Percentiles rank a stretch among this genome's conserved stretches.
Conservation (phyloP, 2,888 invertebrate species). For the Colletes collaris region DNA sequence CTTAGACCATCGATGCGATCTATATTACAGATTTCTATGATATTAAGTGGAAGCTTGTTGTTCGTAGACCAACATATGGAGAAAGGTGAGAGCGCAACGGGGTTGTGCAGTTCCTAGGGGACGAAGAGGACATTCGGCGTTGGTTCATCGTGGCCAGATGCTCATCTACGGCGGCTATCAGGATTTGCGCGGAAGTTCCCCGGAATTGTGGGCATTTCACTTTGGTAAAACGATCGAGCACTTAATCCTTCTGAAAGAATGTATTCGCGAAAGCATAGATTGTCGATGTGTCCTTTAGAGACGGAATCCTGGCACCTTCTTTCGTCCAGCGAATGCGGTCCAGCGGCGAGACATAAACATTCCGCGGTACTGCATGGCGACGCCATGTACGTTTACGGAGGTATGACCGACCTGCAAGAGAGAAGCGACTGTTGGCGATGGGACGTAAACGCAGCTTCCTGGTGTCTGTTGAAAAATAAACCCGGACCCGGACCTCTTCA, state of each 20-base stretch:
- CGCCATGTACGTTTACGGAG: constrained; percentile 94
- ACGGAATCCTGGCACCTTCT: constrained; percentile 92
- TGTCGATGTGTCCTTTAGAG: constrained; percentile 83
- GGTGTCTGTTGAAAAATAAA: constrained; percentile 87
- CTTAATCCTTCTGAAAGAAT: neutral
- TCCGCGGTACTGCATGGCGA: constrained; percentile 91
- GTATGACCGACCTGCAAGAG: constrained; percentile 93
- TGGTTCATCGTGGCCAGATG: constrained; percentile 91
- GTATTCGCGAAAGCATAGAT: too few species aligned
- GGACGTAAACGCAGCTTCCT: constrained; percentile 87
- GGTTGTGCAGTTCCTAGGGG: constrained; percentile 88
- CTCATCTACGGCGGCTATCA: constrained; percentile 94
- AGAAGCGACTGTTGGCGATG: constrained; percentile 91
- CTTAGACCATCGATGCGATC: neutral
- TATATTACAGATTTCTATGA: too few species aligned
- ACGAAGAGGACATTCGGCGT: constrained; percentile 92
- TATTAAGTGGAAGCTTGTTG: constrained; percentile 1
- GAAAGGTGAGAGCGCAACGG: constrained; percentile 85
- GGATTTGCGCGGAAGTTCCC: constrained; percentile 92
- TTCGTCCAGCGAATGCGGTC: constrained; percentile 83
- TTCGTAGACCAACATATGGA: constrained; percentile 85
- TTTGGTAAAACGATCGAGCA: constrained; percentile 85
- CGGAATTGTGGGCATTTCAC: constrained; percentile 94
- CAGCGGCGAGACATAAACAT: constrained; percentile 92
- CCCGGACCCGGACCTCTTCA: constrained; percentile 89